phyloP scores from a whole-genome alignment of 2,113 vertebrate genomes.

The Trogon melanurus region DNA sequence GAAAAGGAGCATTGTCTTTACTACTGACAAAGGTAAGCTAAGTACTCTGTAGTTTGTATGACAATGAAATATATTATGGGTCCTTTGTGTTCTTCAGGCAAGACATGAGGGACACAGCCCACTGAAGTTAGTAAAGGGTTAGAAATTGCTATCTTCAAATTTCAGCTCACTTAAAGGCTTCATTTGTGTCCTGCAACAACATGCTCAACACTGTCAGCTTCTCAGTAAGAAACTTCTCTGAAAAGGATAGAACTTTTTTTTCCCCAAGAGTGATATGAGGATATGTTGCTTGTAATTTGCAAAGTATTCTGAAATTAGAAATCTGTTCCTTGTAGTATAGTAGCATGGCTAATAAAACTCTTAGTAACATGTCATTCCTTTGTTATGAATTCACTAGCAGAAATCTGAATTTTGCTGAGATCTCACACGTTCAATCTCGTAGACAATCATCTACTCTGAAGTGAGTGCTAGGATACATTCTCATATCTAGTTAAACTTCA shows the following conservation, averaged over 20 bases:
- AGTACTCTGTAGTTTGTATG: not conserved
- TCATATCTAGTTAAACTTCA: not conserved
- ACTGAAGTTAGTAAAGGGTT: not conserved
- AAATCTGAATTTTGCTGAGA: not conserved
- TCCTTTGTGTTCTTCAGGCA: not conserved
- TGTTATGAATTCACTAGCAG: not conserved
- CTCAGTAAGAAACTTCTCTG: not conserved
- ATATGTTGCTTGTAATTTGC: not conserved
- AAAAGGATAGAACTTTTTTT: not conserved
- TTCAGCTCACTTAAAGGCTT: not conserved
- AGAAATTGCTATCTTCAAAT: not conserved
- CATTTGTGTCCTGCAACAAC: not conserved
- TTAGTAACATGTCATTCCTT: not conserved
- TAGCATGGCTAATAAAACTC: not conserved
- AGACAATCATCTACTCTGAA: not conserved
- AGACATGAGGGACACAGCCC: not conserved
- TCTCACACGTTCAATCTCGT: not conserved
- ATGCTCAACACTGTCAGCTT: not conserved
- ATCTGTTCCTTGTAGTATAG: not conserved
- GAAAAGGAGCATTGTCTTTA: not conserved
- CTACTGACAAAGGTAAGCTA: not conserved
- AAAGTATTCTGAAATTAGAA: not conserved
- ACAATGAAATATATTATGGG: too few species aligned
- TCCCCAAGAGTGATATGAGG: fast-evolving
- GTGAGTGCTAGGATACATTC: not conserved